These are phyloP conservation scores for Bos taurus DNA, from an alignment of 2,113 vertebrate genomes.

Conservation along the genomic window DNA sequence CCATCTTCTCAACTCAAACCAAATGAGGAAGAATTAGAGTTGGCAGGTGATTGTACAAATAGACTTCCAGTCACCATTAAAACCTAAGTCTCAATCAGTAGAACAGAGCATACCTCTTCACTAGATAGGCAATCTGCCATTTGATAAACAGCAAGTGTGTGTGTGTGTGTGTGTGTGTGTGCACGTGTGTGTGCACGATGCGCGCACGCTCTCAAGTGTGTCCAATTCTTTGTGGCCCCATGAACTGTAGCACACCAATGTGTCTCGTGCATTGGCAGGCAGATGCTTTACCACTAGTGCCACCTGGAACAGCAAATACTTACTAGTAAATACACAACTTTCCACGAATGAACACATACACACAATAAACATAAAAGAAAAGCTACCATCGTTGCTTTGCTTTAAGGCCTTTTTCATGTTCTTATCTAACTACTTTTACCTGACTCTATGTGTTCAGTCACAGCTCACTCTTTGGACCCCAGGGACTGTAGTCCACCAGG, in stretches of 20 bases:
- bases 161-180: no score
- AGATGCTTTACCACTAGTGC: not conserved
- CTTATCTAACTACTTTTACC: not conserved
- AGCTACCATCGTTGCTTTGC: not conserved
- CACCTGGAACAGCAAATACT: not conserved
- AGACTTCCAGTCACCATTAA: not conserved
- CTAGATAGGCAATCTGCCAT: not conserved
- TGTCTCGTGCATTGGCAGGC: not conserved
- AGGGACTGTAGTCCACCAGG: not conserved
- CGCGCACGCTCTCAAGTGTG: rapidly evolving
- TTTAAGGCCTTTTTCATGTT: not conserved
- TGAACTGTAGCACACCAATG: not conserved
- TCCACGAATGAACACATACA: not conserved
- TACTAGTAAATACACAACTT: not conserved
- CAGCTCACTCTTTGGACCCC: not conserved
- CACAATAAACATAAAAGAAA: not conserved
- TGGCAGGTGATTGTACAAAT: not conserved
- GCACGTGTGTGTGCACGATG: not conserved
- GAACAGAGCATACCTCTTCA: not conserved
- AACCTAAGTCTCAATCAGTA: not conserved
- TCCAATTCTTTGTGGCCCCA: not conserved
- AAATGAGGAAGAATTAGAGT: not conserved
- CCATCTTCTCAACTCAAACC: not conserved
- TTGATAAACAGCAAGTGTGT: not conserved
- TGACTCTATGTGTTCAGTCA: not conserved